Evolutionary conservation across 1,140 invertebrate genomes (phyloP).

Genomic region (Trypoxylus dichotomus): DNA sequence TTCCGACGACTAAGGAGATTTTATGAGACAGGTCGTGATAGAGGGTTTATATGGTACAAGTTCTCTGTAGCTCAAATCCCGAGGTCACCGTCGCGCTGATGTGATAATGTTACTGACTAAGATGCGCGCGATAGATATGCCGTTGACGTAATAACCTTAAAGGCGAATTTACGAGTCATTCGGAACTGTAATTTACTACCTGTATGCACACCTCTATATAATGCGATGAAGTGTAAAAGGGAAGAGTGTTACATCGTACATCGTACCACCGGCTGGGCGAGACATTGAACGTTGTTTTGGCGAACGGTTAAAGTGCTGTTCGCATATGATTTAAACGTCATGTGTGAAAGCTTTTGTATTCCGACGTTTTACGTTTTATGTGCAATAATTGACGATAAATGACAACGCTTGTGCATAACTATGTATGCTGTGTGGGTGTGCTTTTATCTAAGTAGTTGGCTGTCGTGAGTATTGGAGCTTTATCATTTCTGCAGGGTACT

Average conservation of each 20-base stretch:
- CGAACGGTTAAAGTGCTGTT: not conserved
- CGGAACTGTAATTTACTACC: not conserved
- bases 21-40: slow-evolving; percentile 14
- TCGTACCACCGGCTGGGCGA: not conserved
- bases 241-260: not conserved
- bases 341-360: not conserved
- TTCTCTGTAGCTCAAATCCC: not conserved
- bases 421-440: too few species aligned
- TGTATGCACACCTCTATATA: slow-evolving; percentile 11
- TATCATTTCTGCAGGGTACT: too few species aligned
- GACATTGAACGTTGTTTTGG: not conserved
- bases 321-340: too few species aligned
- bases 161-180: slow-evolving; percentile 18
- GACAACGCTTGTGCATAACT: too few species aligned
- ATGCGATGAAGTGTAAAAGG: not conserved
- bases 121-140: slow-evolving; percentile 18
- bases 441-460: too few species aligned
- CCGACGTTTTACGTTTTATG: not conserved
- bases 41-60: slow-evolving; percentile 21
- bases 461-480: too few species aligned
- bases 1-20: slow-evolving; percentile 17
- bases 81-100: slow-evolving; percentile 17
- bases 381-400: not conserved
- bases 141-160: slow-evolving; percentile 19
- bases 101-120: slow-evolving; percentile 16